phyloP scores from a whole-genome alignment of 2,888 invertebrate genomes.

The Sympetrum striolatum region DNA sequence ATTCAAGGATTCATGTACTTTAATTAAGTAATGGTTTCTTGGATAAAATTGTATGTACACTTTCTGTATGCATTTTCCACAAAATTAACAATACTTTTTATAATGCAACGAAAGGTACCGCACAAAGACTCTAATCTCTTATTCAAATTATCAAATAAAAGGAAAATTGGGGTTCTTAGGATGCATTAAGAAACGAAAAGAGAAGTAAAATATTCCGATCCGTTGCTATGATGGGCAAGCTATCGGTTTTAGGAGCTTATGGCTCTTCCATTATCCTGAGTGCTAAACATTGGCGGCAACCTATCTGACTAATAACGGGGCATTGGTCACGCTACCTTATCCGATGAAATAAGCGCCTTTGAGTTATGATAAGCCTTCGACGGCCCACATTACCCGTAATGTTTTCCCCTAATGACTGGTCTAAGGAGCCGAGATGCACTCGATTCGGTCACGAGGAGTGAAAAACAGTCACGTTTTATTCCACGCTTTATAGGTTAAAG shows the following conservation, averaged over 20 bases:
- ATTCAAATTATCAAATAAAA: not conserved
- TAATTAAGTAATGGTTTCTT: too few relatives aligned
- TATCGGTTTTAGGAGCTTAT: not conserved
- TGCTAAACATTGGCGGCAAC: not conserved
- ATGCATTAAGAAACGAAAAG: too few relatives aligned
- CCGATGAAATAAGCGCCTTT: not conserved
- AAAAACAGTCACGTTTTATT: not conserved
- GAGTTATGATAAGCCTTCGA: not conserved
- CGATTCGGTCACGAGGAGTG: not conserved
- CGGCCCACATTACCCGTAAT: not conserved
- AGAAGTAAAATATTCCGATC: too few relatives aligned
- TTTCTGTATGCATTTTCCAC: too few relatives aligned
- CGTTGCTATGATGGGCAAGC: not conserved
- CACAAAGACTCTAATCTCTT: not conserved
- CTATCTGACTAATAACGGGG: not conserved
- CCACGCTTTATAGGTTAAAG: not conserved
- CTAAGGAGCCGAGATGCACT: not conserved
- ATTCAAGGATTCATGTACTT: too few relatives aligned
- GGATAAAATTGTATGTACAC: too few relatives aligned
- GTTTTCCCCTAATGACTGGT: not conserved
- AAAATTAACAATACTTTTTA: too few relatives aligned
- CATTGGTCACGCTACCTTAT: slow-evolving; percentile 10
- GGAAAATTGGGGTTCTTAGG: not conserved
- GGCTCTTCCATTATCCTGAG: not conserved
- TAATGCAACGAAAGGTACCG: too few relatives aligned